Evolutionary conservation across 2,113 vertebrate species (phyloP).

Genomic region (Sander lucioperca): DNA sequence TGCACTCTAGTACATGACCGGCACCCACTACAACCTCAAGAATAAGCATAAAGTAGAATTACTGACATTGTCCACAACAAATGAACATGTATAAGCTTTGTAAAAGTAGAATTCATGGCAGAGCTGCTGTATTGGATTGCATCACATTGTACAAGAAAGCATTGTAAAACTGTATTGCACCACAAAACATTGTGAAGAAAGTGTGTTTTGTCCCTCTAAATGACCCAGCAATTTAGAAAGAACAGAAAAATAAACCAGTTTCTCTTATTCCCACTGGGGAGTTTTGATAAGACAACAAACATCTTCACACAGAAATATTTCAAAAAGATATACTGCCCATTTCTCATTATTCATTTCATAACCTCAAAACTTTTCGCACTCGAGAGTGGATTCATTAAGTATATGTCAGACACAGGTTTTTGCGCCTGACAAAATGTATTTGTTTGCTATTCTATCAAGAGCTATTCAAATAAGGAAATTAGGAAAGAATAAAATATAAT

Average conservation of each 20-base stretch:
- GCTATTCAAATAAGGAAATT: slow-evolving; percentile 8
- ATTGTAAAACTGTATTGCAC: too few relatives aligned
- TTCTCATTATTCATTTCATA: slow-evolving; percentile 26
- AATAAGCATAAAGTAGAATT: too few relatives aligned
- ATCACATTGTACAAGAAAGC: too few relatives aligned
- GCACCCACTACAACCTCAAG: too few relatives aligned
- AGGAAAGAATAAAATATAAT: not conserved
- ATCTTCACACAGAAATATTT: slow-evolving; percentile 13
- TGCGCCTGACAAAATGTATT: slow-evolving; percentile 1
- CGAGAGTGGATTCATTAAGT: slow-evolving; percentile 18
- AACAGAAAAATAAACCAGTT: slow-evolving; percentile 24
- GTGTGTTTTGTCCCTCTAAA: not conserved
- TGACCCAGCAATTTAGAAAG: not conserved
- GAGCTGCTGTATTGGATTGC: too few relatives aligned
- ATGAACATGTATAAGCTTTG: too few relatives aligned
- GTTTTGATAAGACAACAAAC: slow-evolving; percentile 36
- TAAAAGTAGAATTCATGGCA: too few relatives aligned
- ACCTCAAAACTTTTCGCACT: slow-evolving; percentile 8
- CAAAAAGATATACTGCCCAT: slow-evolving; percentile 1
- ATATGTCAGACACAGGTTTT: slow-evolving; percentile 4
- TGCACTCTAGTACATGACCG: too few relatives aligned
- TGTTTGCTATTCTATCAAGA: slow-evolving; percentile 11
- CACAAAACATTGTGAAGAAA: too few relatives aligned
- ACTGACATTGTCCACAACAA: too few relatives aligned
- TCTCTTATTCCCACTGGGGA: slow-evolving; percentile 28